These are phyloP conservation scores for Tupaia chinensis DNA, from an alignment of 2,113 vertebrate species.

Conservation along the genomic window DNA sequence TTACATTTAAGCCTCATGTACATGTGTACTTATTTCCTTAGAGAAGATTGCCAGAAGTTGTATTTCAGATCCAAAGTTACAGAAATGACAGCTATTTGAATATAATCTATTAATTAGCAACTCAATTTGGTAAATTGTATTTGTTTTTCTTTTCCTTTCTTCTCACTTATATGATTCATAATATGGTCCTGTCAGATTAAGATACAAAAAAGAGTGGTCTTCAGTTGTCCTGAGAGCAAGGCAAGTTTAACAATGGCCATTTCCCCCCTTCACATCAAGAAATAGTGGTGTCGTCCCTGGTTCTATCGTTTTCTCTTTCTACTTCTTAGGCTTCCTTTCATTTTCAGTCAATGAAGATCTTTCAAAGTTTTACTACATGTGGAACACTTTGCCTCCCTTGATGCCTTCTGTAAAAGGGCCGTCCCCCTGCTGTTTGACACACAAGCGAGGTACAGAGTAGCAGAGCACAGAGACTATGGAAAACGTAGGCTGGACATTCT, in stretches of 20 bases:
- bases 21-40: neutral
- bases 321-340: neutral
- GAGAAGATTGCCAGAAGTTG: constrained; percentile 22
- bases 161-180: neutral
- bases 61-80: neutral
- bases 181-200: neutral
- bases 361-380: neutral
- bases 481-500: neutral
- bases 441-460: neutral
- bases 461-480: neutral
- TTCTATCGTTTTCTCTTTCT: neutral
- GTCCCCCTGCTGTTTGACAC: neutral
- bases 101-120: constrained; percentile 9
- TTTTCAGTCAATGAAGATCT: neutral
- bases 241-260: neutral
- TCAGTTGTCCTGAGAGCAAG: neutral
- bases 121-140: neutral
- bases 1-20: neutral
- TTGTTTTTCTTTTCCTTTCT: neutral
- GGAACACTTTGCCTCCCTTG: neutral
- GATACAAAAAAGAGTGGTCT: neutral
- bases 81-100: neutral
- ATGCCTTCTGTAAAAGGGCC: neutral
- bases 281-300: neutral
- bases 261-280: neutral